Evolutionary conservation across 2,113 vertebrate genomes (phyloP), one percentile per base, ranked within the genome.

Genomic region (Kryptolebias marmoratus): DNA sequence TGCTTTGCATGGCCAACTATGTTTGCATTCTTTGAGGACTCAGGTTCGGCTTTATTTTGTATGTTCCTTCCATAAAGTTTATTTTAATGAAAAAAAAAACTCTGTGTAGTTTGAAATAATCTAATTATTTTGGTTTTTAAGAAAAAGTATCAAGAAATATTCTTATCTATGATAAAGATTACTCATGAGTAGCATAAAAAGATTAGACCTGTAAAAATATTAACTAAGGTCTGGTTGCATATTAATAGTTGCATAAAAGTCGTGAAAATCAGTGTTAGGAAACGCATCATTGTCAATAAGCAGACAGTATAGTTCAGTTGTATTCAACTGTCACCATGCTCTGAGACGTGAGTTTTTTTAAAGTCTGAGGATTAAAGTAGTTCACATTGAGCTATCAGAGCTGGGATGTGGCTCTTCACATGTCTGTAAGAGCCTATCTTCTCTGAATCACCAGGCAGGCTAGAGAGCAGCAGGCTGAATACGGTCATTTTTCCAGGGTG

Each of bases 1-100:
- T 12, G 16, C 55, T 87, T 91, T 92, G 88, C 82, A 82, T 77
- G 10, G 49, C 57, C 22, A 1, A 10, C 57, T 79, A 64, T 57
- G 59, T 70, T 92, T 90, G 82, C 89, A 92, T 89, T 28, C 57
- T 22, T 31, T 8, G 32, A 71, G 48, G 27, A 62, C 48, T 48
- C 10, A 22, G 11, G 30, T 12, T 18, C 16, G 11, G 8, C n/a
- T 11, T 11, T 28, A 13, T 15, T 74, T 54, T 68, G 1, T 12
- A 13, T 16, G 1, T 57, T 42, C 13, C 16, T 44, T 16, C 39
- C 9, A 42, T 42, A 8, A 42, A 8, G 32, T 42, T 42, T 42
- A 5, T 27, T 49, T 64, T 2, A 22, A 18, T 8, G 42, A 13
- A 32, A 49, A 47, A 30, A 22, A 32, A 50, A 71, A 5, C 12